Base-by-base conservation (phyloP, 2,797 vertebrate species). In the Okamejei kenojei region DNA sequence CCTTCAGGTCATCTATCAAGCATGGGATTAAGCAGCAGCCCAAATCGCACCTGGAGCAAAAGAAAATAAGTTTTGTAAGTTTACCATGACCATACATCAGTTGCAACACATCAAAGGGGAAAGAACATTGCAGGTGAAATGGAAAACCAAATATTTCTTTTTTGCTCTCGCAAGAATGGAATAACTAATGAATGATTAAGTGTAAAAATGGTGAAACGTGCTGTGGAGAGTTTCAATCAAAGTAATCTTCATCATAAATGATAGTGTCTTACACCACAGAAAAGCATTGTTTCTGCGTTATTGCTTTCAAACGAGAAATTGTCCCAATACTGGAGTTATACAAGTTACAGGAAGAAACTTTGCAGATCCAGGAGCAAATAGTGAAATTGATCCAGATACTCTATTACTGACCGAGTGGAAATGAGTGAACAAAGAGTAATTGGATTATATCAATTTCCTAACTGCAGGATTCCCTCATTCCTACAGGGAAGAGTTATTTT, bases 21-120 rank as follows among this genome's bases (percentile, higher is more conserved):
- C 98, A 99, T 88, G 99, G 99, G 96, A 99, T 98, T 95, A 99
- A 96, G 96, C 99, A 99, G 96, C 99, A 99, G 95, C 99, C 99
- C 0, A 99, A 96, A 93, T 99, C 98, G 94, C 99, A 99, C 95
- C 99, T 99, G 96, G 21, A 93, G 90, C 74, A 93, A 45, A 93
- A 93, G 74, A 93, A 29, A 82, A 73, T 73, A 29, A 26, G 7
- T 79, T 21, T 8, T 84, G 29, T 92, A 74, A 73, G 23, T 13
- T 74, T 73, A 35, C 23, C 9, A 23, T 11, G 54, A 74, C 38
- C 38, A 91, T 29, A 92, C 10, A 68, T 74, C 68, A 74, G 23
- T 26, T 7, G 7, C 71, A 74, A 23, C 7, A 76, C n/a, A 74
- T 58, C 71, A 73, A 45, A 74, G 15, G 45, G 10, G 0, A 54